Evolutionary conservation across 2,113 vertebrate genomes (phyloP).

Genomic region (Melanostigma gelatinosum): DNA sequence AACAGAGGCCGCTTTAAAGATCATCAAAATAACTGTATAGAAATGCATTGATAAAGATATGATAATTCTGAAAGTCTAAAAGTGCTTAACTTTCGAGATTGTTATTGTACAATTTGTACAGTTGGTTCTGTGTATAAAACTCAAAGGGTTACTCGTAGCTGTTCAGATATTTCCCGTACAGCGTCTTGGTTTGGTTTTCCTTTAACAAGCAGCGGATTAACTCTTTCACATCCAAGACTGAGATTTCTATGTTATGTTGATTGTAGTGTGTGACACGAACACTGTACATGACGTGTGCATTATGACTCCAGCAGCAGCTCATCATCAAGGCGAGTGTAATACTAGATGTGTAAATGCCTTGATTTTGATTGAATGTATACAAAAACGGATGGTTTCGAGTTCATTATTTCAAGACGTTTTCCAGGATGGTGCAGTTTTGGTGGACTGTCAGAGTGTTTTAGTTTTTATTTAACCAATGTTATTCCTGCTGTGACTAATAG

Average conservation of each 20-base stretch:
- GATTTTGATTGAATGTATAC: constrained; percentile 76
- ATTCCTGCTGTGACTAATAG: constrained; percentile 57
- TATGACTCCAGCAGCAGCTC: constrained; percentile 57
- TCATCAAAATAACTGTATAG: constrained; percentile 68
- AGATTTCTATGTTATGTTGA: constrained; percentile 64
- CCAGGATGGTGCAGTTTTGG: constrained; percentile 43
- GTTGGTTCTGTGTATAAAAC: constrained; percentile 67
- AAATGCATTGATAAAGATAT: constrained; percentile 63
- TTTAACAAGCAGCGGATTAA: constrained; percentile 54
- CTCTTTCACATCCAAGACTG: constrained; percentile 47
- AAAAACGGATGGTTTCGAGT: constrained; percentile 46
- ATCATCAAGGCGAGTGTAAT: constrained; percentile 42
- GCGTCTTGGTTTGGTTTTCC: constrained; percentile 54
- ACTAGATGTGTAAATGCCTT: constrained; percentile 64
- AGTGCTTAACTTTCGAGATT: constrained; percentile 67
- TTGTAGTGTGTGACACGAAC: constrained; percentile 65
- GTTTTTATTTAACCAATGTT: constrained; percentile 50
- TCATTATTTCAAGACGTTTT: constrained; percentile 51
- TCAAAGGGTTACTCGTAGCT: constrained; percentile 52
- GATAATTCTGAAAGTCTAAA: constrained; percentile 58
- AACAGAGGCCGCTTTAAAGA: constrained; percentile 50
- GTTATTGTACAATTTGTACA: constrained; percentile 78
- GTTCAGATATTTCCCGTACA: constrained; percentile 67
- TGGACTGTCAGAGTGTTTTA: constrained; percentile 32
- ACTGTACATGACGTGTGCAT: constrained; percentile 56